Evolutionary conservation across 2,113 vertebrate species (phyloP).

Genomic region (Gobius niger): DNA sequence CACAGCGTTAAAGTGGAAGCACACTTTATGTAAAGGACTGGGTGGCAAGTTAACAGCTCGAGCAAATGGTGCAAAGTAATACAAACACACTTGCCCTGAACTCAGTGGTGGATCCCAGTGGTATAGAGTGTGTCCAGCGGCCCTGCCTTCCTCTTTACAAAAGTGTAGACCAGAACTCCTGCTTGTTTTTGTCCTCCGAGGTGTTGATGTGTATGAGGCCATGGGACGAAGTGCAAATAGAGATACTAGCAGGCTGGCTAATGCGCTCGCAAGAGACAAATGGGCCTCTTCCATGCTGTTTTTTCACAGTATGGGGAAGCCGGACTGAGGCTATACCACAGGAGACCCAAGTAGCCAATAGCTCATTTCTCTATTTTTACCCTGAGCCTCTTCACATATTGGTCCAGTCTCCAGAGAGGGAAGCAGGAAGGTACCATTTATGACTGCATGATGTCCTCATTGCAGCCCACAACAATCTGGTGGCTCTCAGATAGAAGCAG

Average conservation of each 20-base stretch:
- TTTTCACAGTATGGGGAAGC: conserved; percentile 35
- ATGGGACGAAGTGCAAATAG: conserved; percentile 35
- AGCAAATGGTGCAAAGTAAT: conserved; percentile 16
- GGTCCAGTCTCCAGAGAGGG: conserved; percentile 39
- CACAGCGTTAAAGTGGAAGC: too few relatives aligned
- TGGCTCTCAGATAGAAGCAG: conserved; percentile 16
- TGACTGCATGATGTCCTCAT: conserved; percentile 31
- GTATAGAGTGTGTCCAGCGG: conserved; percentile 8
- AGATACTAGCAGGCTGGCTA: conserved; percentile 33
- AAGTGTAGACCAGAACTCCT: conserved; percentile 19
- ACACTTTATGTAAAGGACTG: conserved; percentile 32
- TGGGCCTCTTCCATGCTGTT: conserved; percentile 9
- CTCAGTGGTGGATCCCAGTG: conserved; percentile 15
- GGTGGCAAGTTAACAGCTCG: conserved; percentile 33
- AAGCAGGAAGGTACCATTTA: conserved; percentile 25
- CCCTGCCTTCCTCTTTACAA: conserved; percentile 15
- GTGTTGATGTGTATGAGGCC: conserved; percentile 26
- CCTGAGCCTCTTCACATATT: conserved; percentile 29
- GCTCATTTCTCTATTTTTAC: conserved; percentile 57
- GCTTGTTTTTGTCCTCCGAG: conserved; percentile 12
- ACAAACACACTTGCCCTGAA: neutral
- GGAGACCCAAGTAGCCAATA: conserved; percentile 26
- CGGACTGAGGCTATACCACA: conserved; percentile 31
- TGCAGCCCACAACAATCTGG: conserved; percentile 14
- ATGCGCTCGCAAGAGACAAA: conserved; percentile 40